phyloP scores from a whole-genome alignment of 1,140 invertebrate species.

The Diprion similis region DNA sequence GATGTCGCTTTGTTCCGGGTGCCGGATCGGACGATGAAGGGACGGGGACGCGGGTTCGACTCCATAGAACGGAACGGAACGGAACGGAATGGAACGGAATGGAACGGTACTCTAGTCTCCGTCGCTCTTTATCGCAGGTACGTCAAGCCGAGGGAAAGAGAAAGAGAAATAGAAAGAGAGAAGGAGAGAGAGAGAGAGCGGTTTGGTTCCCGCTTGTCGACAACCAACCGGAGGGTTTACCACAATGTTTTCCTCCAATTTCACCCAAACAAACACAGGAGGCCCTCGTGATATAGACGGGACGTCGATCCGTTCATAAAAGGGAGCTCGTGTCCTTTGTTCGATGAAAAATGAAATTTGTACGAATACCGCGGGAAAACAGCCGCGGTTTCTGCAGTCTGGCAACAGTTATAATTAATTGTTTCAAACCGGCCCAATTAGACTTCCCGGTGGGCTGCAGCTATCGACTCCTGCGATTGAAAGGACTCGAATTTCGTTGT shows the following conservation, averaged over 20 bases:
- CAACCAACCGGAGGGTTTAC: slow-evolving; percentile 27
- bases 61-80: slow-evolving; percentile 18
- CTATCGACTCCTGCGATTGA: background rate
- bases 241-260: slow-evolving; percentile 52
- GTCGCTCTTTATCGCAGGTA: background rate
- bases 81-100: slow-evolving; percentile 24
- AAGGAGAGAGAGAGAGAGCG: too few relatives aligned
- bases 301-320: slow-evolving; percentile 47
- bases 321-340: slow-evolving; percentile 38
- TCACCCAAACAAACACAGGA: slow-evolving; percentile 44
- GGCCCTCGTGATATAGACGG: slow-evolving; percentile 37
- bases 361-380: background rate
- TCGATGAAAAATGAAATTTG: slow-evolving; percentile 32
- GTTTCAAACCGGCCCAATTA: background rate
- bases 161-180: too few relatives aligned
- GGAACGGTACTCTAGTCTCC: slow-evolving; percentile 16
- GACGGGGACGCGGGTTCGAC: background rate
- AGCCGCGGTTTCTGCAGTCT: background rate
- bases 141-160: too few relatives aligned
- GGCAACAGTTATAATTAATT: background rate
- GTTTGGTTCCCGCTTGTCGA: slow-evolving; percentile 3
- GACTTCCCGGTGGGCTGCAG: background rate
- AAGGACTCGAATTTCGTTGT: background rate
- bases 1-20: background rate
- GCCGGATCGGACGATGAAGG: background rate